Percentiles rank a stretch among this genome's conserved stretches.
phyloP scores from a whole-genome alignment of 92 coral and sea anemone species.

The Siderastrea radians region DNA sequence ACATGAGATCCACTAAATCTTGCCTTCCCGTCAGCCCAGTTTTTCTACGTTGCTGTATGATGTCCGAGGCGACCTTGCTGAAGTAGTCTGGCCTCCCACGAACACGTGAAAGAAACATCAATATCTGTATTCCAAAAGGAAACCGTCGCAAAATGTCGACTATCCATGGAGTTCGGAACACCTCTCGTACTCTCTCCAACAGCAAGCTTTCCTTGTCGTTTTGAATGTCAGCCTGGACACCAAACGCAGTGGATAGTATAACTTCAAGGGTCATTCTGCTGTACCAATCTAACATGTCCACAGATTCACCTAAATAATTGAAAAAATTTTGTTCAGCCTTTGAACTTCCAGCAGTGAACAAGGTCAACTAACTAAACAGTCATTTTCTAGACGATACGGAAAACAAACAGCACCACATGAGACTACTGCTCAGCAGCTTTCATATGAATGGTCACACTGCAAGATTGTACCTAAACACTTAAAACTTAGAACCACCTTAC shows the following conservation, averaged over 20 bases:
- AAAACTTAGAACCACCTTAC: no score
- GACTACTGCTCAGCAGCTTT: no score
- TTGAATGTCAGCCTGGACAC: conserved; percentile 63
- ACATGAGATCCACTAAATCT: conserved; percentile 69
- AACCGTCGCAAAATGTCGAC: conserved; percentile 13
- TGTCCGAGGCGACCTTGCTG: conserved; percentile 54
- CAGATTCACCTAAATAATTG: conserved; percentile 46
- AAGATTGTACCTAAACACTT: no score
- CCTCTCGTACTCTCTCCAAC: conserved; percentile 12
- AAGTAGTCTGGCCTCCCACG: conserved; percentile 7
- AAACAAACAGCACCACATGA: no score
- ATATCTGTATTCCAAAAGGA: conserved; percentile 16
- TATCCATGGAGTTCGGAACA: conserved; percentile 9
- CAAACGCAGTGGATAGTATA: conserved; percentile 73
- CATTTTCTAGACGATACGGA: no score
- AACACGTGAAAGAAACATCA: neutral
- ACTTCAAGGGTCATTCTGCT: conserved; percentile 73
- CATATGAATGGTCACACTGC: no score
- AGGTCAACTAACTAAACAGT: no score
- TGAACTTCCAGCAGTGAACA: neutral
- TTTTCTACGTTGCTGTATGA: conserved; percentile 32
- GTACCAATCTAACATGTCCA: conserved; percentile 72
- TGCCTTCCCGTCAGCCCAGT: conserved; percentile 48
- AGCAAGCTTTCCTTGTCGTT: conserved; percentile 49
- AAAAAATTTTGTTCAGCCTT: neutral